phyloP scores from a whole-genome alignment of 2,113 vertebrate species.

The Enhydra lutris region DNA sequence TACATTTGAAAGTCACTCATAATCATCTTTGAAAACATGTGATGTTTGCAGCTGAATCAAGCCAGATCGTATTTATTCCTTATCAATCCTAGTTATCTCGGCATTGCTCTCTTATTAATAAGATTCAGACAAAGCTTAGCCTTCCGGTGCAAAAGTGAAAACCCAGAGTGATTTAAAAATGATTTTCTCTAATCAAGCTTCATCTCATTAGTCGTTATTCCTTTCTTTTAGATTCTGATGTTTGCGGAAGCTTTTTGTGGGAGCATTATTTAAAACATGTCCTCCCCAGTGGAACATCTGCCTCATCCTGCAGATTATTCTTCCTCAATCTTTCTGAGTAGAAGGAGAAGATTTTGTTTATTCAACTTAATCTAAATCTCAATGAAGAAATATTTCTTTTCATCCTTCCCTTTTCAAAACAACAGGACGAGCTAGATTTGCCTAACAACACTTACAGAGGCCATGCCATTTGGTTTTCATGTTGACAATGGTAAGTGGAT shows the following conservation, averaged over 20 bases:
- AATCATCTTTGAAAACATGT: slow-evolving; percentile 71
- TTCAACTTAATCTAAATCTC: slow-evolving; percentile 13
- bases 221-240: not conserved
- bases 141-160: slow-evolving; percentile 53
- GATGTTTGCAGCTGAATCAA: slow-evolving; percentile 72
- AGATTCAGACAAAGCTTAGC: slow-evolving; percentile 60
- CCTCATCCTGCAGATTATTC: slow-evolving; percentile 33
- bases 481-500: not conserved
- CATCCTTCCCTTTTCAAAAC: not conserved
- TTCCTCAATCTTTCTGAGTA: not conserved
- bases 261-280: slow-evolving; percentile 53
- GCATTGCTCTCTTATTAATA: slow-evolving; percentile 74
- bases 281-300: not conserved
- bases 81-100: slow-evolving; percentile 47
- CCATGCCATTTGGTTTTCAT: not conserved
- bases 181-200: slow-evolving; percentile 70
- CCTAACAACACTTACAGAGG: not conserved
- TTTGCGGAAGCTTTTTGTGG: slow-evolving; percentile 45
- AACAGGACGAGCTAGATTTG: not conserved
- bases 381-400: slow-evolving; percentile 11
- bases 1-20: slow-evolving; percentile 65
- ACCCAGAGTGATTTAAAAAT: slow-evolving; percentile 40
- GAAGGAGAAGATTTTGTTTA: not conserved
- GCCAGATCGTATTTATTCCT: slow-evolving; percentile 60
- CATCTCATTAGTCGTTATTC: slow-evolving; percentile 58